phyloP scores from a whole-genome alignment of 2,113 vertebrate genomes.

The Amazona guildingii region DNA sequence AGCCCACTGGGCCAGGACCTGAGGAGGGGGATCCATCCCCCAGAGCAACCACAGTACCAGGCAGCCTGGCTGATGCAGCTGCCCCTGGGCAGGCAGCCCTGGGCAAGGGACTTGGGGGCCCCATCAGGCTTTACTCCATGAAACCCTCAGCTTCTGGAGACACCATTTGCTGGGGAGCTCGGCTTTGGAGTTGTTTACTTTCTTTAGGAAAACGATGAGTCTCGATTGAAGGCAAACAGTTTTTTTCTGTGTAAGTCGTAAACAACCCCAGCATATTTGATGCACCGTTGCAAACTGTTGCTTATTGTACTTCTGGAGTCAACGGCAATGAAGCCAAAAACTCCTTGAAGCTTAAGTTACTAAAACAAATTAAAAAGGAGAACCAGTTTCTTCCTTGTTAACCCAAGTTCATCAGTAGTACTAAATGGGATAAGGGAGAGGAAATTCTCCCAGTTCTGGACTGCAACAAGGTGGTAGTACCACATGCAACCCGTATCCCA shows the following conservation, averaged over 20 bases:
- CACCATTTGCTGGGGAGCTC: neutral
- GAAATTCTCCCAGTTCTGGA: neutral
- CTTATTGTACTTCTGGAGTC: neutral
- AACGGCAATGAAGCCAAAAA: neutral
- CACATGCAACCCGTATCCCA: rapidly evolving
- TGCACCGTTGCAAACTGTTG: neutral
- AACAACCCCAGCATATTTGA: neutral
- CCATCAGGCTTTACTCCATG: neutral
- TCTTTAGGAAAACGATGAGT: neutral
- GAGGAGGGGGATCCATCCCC: neutral
- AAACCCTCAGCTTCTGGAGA: neutral
- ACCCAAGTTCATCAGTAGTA: neutral
- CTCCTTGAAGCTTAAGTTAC: neutral
- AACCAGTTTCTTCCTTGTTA: neutral
- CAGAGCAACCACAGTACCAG: rapidly evolving
- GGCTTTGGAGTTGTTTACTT: neutral
- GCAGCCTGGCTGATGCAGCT: neutral
- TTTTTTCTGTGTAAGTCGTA: neutral
- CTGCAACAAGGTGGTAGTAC: neutral
- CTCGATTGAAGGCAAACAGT: neutral
- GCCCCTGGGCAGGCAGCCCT: neutral
- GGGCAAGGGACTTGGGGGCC: neutral
- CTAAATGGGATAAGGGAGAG: neutral
- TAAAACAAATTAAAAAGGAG: neutral
- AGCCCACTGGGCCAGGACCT: neutral